A percentile compares a stretch with the other conserved stretches of the same genome.
These are phyloP conservation scores for Chrysoperla carnea DNA, from an alignment of 1,140 invertebrate genomes.

Conservation along the genomic window DNA sequence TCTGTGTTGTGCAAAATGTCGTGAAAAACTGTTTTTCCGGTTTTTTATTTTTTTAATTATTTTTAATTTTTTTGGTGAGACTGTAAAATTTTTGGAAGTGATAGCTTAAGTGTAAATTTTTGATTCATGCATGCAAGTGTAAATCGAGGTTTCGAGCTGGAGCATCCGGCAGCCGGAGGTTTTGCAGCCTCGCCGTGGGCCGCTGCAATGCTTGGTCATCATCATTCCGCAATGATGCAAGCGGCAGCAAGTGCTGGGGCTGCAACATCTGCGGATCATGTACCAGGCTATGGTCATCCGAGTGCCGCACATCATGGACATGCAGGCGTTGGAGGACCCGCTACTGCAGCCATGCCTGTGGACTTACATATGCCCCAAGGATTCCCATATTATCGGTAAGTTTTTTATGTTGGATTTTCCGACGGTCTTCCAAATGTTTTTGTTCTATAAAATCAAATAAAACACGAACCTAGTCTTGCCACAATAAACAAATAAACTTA, in stretches of 20 bases:
- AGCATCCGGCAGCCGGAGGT: conserved; percentile 36
- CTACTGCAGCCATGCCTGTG: conserved; percentile 54
- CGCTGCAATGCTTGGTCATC: conserved; percentile 41
- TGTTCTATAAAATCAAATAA: no score
- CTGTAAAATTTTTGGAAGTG: no score
- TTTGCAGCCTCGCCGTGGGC: conserved; percentile 51
- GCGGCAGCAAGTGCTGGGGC: conserved; percentile 29
- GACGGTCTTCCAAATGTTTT: no score
- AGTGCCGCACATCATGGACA: conserved; percentile 13
- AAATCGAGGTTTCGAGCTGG: conserved; percentile 28
- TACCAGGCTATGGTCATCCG: conserved; percentile 15
- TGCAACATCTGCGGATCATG: conserved; percentile 29
- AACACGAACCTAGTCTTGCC: conserved; percentile 14
- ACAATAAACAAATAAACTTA: conserved; percentile 5
- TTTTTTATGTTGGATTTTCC: conserved; percentile 8
- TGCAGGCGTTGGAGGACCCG: conserved; percentile 12
- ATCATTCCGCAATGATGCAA: conserved; percentile 26
- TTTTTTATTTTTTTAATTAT: no score
- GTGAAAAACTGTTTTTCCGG: no score
- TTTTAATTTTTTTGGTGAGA: no score
- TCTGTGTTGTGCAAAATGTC: no score
- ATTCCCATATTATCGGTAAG: conserved; percentile 74
- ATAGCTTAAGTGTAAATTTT: no score
- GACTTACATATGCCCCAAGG: conserved; percentile 74
- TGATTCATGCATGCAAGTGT: conserved; percentile 29